Conservation (phyloP, 2,797 vertebrate genomes). For the Eremophila alpestris region DNA sequence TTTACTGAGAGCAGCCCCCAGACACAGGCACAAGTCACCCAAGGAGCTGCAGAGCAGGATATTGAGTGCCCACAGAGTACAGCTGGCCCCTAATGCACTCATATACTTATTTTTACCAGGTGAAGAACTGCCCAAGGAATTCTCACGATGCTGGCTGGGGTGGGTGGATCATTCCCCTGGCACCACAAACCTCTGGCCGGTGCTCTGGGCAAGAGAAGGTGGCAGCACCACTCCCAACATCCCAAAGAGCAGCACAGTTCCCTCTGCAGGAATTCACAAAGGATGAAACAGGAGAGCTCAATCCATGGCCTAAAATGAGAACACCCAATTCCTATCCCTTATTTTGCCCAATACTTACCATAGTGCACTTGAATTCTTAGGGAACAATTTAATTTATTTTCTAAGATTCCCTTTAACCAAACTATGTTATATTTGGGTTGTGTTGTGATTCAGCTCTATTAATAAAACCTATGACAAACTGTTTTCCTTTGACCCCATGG, state of each 20-base stretch:
- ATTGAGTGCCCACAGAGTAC: fast-evolving
- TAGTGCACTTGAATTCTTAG: not conserved
- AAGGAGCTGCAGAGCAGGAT: not conserved
- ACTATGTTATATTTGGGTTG: not conserved
- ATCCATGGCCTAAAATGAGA: not conserved
- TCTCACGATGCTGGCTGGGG: fast-evolving
- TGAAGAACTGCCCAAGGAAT: not conserved
- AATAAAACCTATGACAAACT: not conserved
- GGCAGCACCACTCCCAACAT: not conserved
- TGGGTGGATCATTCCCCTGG: not conserved
- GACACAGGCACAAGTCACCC: not conserved
- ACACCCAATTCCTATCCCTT: not conserved
- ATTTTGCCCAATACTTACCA: not conserved
- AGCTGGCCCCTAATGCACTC: fast-evolving
- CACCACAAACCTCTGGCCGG: not conserved
- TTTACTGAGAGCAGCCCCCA: not conserved
- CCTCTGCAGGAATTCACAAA: not conserved
- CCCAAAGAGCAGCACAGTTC: not conserved
- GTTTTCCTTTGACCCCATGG: not conserved
- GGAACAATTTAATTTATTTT: not conserved
- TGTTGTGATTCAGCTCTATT: not conserved
- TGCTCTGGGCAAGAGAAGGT: not conserved
- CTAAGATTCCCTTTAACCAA: not conserved
- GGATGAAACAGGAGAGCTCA: not conserved
- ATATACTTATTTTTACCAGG: fast-evolving